Evolutionary conservation across 2,113 vertebrate genomes (phyloP), one percentile per base, ranked within the genome.

Genomic region (Peucedramus taeniatus): DNA sequence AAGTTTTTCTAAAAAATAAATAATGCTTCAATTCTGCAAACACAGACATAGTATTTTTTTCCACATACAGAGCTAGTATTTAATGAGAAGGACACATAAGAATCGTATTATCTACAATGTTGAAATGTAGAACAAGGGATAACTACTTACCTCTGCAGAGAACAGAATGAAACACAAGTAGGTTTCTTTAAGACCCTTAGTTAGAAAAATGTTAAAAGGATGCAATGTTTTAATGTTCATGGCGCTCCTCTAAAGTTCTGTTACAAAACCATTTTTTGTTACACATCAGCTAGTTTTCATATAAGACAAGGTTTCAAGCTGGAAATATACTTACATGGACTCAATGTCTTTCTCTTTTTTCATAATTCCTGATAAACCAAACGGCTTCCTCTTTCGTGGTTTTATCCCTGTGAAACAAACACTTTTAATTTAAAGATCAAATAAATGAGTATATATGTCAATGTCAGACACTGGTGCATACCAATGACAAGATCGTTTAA

Each of bases 281-380:
- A 74, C 71, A 50, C 30, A 79, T 57, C 66, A 79, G 33, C 33
- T 83, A 78, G 59, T 40, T 93, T 83, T 53, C 65, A 83, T 26
- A 50, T 39, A 84, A 49, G 28, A 84, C 7, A 68, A 63, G 35
- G 39, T 39, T 75, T 79, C 11, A 54, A 66, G 42, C 27, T 65
- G 65, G 94, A 94, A 96, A 95, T 72, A 91, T 86, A 98, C 98
- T 98, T 98, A 99, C 99, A 98, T 98, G 68, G 99, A 99, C 94
- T 99, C 99, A 60, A 98, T 97, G 97, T 99, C 99, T 95, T 99
- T 99, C 96, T 99, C 99, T 98, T 98, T 99, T 95, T 97, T 98
- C 85, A 98, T 98, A 63, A 99, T 98, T 63, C 98, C 99, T 75
- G 99, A 98, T 89, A 99, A 99, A 74, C 97, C 98, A 95, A 99